Evolutionary conservation across 2,888 invertebrate genomes (phyloP), one percentile per base, ranked within the genome.

Genomic region (Linnaemya tessellans): DNA sequence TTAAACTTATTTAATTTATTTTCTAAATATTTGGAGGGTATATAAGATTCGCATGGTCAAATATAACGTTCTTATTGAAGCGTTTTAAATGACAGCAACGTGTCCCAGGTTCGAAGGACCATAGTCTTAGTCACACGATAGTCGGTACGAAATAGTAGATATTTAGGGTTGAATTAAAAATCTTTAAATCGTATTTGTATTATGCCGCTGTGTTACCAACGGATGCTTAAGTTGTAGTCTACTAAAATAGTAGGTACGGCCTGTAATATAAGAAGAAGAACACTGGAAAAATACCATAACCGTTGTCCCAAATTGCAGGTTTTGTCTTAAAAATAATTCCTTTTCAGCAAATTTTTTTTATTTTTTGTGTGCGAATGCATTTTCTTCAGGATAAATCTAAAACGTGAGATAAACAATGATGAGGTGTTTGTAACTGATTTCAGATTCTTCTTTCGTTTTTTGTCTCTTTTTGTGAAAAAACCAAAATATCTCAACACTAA

Each of bases 321-420:
- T 82, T 77, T 30, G 30, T 35, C 46, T 41, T 3, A 77, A 51
- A 62, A 67, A 54, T 58, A 80, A 60, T 60, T 77, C 49, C 15
- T 70, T 43, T 49, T 15, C 20, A 65, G 15, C n/a, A 20, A 67
- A 15, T 2, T 68, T 18, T 22, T 20, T 51, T 70, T 74, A 0
- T 49, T 41, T 64, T 75, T 41, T 54, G n/a, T 51, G 1, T 3
- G 18, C 15, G 20, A 51, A 38, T 51, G 30, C 41, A 30, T 70
- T 77, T 70, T 71, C 20, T 56, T 54, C 9, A 13, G 49, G 54
- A 51, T 65, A 83, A 71, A 78, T 83, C 82, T 71, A 71, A 83
- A 75, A 85, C 85, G 85, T 85, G 85, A 85, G 85, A 83, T 85
- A 75, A 83, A 64, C 56, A 30, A 20, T 79, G 82, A 82, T 85